These are phyloP conservation scores for Pollachius pollachius DNA, from an alignment of 2,113 vertebrate genomes.

Conservation along the genomic window DNA sequence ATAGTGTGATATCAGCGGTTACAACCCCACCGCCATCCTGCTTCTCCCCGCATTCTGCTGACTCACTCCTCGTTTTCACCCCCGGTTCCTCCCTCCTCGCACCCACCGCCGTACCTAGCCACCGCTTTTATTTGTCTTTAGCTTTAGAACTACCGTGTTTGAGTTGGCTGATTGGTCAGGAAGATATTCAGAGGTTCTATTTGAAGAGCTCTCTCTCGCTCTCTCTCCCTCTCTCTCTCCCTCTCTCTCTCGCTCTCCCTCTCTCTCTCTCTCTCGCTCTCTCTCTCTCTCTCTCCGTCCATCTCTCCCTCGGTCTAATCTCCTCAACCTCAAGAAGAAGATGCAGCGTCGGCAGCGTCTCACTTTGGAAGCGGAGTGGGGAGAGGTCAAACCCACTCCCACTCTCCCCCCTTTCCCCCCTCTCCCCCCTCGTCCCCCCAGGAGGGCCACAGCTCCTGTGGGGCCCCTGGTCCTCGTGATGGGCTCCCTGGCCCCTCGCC, in stretches of 20 bases:
- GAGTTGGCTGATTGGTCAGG: conserved; percentile 50
- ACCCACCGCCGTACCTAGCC: conserved; percentile 35
- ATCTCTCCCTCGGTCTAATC: conserved; percentile 39
- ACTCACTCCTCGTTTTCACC: conserved; percentile 57
- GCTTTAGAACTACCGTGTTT: conserved; percentile 51
- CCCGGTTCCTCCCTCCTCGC: conserved; percentile 24
- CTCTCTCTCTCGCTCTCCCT: no score
- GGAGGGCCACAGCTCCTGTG: conserved; percentile 43
- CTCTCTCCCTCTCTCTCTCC: no score
- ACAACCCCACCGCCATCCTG: conserved; percentile 38
- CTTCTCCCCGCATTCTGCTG: conserved; percentile 62
- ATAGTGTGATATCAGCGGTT: conserved; percentile 66
- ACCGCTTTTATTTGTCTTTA: conserved; percentile 37
- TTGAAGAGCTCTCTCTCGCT: conserved; percentile 52
- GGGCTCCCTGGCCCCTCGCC: conserved; percentile 58
- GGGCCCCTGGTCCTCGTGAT: conserved; percentile 51
- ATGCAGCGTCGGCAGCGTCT: conserved; percentile 60
- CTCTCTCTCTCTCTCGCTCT: no score
- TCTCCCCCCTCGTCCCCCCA: conserved; percentile 49
- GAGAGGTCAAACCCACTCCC: conserved; percentile 51
- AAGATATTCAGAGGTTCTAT: conserved; percentile 50
- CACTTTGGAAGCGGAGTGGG: conserved; percentile 37
- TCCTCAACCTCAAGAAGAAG: conserved; percentile 48
- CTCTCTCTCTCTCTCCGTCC: no score
- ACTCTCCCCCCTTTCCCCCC: conserved; percentile 23